These are phyloP conservation scores for Hyperoplus immaculatus DNA, from an alignment of 2,797 vertebrate genomes.

Conservation along the genomic window DNA sequence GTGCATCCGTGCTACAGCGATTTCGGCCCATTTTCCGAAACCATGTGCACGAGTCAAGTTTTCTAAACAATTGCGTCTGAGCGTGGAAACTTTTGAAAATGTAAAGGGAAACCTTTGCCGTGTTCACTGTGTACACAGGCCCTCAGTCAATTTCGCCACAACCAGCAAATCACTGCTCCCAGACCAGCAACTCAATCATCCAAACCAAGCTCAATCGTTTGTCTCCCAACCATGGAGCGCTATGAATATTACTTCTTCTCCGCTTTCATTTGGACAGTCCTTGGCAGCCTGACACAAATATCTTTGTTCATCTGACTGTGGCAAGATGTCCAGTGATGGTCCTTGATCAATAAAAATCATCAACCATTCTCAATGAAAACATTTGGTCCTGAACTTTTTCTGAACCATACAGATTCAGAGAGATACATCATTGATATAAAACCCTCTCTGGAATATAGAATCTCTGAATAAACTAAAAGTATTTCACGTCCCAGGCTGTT, in stretches of 20 bases:
- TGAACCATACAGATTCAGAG: constrained; percentile 9
- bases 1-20: no score
- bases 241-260: constrained; percentile 50
- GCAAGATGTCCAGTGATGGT: constrained; percentile 23
- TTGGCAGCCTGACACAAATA: constrained; percentile 48
- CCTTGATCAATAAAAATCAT: constrained; percentile 1
- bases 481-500: constrained; percentile 19
- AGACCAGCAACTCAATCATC: constrained; percentile 34
- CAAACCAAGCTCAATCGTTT: constrained; percentile 1
- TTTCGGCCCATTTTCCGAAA: no score
- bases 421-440: constrained; percentile 28
- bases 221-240: constrained; percentile 17
- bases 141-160: background rate
- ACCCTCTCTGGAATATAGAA: constrained; percentile 14
- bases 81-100: no score
- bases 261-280: constrained; percentile 36
- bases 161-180: constrained; percentile 24
- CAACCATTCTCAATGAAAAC: background rate
- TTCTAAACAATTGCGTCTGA: no score
- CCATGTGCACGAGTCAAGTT: no score
- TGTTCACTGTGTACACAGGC: no score
- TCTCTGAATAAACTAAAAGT: constrained; percentile 43
- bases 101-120: no score
- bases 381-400: constrained; percentile 7
- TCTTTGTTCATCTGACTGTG: constrained; percentile 15